Evolutionary conservation across 2,113 vertebrate genomes (phyloP).

Genomic region (Pholis gunnellus): DNA sequence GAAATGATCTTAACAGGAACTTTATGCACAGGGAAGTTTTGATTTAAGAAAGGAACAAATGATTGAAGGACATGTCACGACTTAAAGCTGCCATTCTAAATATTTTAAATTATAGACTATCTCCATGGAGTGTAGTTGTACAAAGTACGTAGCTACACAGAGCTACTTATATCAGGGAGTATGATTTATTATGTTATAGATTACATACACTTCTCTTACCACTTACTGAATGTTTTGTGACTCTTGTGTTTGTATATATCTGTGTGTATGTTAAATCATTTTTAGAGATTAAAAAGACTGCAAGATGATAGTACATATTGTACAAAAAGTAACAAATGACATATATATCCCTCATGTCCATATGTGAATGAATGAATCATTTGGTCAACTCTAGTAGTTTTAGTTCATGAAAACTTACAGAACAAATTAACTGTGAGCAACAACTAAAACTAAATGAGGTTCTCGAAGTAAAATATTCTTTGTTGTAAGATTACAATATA

Average conservation of each 20-base stretch:
- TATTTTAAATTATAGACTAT: conserved; percentile 32
- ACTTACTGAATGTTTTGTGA: conserved; percentile 30
- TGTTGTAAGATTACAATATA: not conserved
- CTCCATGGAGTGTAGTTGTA: conserved; percentile 17
- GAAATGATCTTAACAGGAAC: not conserved
- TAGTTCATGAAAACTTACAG: not conserved
- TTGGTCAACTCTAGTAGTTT: not conserved
- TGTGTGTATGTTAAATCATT: not conserved
- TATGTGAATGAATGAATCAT: not conserved
- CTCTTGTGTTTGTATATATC: conserved; percentile 23
- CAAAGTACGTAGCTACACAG: conserved; percentile 12
- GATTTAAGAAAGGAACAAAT: conserved; percentile 9
- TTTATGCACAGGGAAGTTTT: not conserved
- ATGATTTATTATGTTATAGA: conserved; percentile 24
- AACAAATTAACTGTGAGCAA: not conserved
- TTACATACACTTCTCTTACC: conserved; percentile 5
- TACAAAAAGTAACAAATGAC: not conserved
- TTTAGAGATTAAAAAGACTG: conserved; percentile 9
- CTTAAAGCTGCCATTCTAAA: conserved; percentile 12
- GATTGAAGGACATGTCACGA: conserved; percentile 22
- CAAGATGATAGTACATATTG: conserved; percentile 22
- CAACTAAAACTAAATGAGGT: conserved; percentile 6
- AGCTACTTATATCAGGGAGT: conserved; percentile 52
- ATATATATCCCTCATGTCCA: conserved; percentile 1
- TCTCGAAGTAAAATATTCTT: not conserved